Evolutionary conservation across 2,113 vertebrate species (phyloP), one percentile per base, ranked within the genome.

Genomic region (Poecilia latipinna): DNA sequence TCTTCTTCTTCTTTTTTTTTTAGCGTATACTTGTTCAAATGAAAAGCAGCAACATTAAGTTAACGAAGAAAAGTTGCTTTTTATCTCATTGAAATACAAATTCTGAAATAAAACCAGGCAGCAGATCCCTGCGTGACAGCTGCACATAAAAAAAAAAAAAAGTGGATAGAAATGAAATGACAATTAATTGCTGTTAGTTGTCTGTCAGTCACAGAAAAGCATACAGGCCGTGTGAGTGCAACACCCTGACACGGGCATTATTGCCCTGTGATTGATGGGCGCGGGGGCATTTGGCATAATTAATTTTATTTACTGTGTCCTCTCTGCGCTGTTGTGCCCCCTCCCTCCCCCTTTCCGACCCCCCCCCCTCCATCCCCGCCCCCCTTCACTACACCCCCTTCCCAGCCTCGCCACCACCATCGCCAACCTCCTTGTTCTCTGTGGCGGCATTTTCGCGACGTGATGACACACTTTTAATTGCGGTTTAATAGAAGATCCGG

Each of bases 291-390:
- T 91, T 92, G 92, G 87, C 88, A 89, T 92, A 90, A 88, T 94
- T 91, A 83, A 92, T 93, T 94, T 93, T 93, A 92, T 93, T 94
- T 92, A 91, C 90, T 88, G 79, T 88, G 82, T 84, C 78, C 79
- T 72, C 72, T 72, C 80, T 81, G 71, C 78, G 72, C 84, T 78
- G 78, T 86, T 87, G 74, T 86, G 48, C 39, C 44, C 54, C 57
- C 85, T 65, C 24, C n/a, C 29, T 10, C 7, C 39, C 1, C 35
- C 8, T 1, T 0, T 62, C 54, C 31, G 48, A 28, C 12, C 15
- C 54, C 12, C 44, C 17, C 1, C 4, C 42, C 22, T 15, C 24
- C 37, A 12, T 4, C 15, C 22, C 22, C 1, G 1, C 44, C 65
- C 11, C 35, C 35, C 8, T 10, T 37, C 35, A 11, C 35, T 37